A percentile compares a stretch with the other conserved stretches of the same genome.
These are phyloP conservation scores for Sclerodermus sp. DNA, from an alignment of 2,888 invertebrate genomes.

Conservation along the genomic window DNA sequence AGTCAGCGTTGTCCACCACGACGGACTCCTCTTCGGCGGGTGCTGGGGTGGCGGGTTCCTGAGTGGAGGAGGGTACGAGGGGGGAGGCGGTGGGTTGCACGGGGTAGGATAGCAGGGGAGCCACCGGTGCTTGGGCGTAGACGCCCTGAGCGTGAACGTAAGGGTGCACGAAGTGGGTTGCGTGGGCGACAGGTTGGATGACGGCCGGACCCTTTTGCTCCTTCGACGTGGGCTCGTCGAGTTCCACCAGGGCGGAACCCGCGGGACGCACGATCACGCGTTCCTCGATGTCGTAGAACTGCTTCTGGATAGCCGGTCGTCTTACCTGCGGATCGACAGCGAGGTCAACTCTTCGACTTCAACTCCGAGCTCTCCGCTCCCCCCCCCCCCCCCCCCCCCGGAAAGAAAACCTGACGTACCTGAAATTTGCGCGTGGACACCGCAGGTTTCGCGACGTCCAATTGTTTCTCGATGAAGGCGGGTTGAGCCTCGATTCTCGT, in stretches of 20 bases:
- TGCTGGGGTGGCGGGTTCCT: slow-evolving; percentile 26
- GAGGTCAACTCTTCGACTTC: neutral
- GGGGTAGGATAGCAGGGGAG: neutral
- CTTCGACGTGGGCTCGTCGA: slow-evolving; percentile 64
- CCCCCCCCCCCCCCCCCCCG: too few species aligned
- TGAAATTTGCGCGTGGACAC: slow-evolving; percentile 63
- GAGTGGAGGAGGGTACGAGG: slow-evolving; percentile 26
- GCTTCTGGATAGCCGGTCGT: slow-evolving; percentile 66
- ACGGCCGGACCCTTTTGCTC: slow-evolving; percentile 60
- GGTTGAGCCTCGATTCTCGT: slow-evolving; percentile 59
- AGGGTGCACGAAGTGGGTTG: slow-evolving; percentile 28
- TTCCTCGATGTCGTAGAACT: slow-evolving; percentile 68
- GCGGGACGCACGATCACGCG: slow-evolving; percentile 65
- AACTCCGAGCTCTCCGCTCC: too few species aligned
- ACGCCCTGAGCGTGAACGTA: slow-evolving; percentile 13
- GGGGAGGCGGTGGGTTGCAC: too few species aligned
- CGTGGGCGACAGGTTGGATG: slow-evolving; percentile 43
- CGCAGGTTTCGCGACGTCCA: slow-evolving; percentile 65
- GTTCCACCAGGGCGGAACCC: slow-evolving; percentile 64
- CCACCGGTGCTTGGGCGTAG: neutral
- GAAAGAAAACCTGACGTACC: slow-evolving; percentile 30
- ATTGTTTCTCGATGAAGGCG: slow-evolving; percentile 61
- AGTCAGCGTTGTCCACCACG: slow-evolving; percentile 51
- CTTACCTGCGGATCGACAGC: slow-evolving; percentile 53
- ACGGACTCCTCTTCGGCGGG: slow-evolving; percentile 44